Percentiles rank a stretch among this genome's conserved stretches.
These are phyloP conservation scores for Melanogrammus aeglefinus DNA, from an alignment of 2,797 vertebrate species.

Conservation along the genomic window DNA sequence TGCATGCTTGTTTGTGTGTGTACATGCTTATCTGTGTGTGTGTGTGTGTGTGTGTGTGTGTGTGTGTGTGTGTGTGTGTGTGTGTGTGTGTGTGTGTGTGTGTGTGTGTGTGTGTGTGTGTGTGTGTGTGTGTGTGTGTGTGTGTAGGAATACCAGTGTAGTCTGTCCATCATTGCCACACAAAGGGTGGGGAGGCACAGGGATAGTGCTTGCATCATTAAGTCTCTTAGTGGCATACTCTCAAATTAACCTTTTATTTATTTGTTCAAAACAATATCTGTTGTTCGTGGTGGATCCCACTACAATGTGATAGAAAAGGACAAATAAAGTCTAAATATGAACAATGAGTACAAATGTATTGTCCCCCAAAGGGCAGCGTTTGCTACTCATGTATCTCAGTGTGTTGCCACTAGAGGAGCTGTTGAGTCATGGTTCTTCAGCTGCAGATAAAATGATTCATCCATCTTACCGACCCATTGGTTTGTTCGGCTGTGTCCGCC, in stretches of 20 bases:
- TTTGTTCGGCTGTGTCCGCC: constrained; percentile 29
- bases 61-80: constrained; percentile 17
- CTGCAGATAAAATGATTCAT: constrained; percentile 57
- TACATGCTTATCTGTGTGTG: constrained; percentile 3
- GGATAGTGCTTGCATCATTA: constrained; percentile 75
- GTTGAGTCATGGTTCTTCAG: constrained; percentile 62
- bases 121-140: constrained; percentile 5
- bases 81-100: background rate
- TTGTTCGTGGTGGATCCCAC: constrained; percentile 52
- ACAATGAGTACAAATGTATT: constrained; percentile 1
- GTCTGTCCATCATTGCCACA: constrained; percentile 58
- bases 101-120: constrained; percentile 8
- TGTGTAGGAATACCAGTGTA: constrained; percentile 50
- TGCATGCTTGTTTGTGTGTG: too few relatives aligned
- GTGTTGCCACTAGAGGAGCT: constrained; percentile 59
- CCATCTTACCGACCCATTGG: constrained; percentile 53
- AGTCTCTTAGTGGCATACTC: constrained; percentile 64
- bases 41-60: constrained; percentile 7
- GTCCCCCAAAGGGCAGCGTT: constrained; percentile 56
- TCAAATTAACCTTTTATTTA: constrained; percentile 50
- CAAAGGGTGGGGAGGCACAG: constrained; percentile 72
- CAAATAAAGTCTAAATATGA: constrained; percentile 40
- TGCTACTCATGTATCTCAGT: constrained; percentile 59
- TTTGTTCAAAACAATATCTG: constrained; percentile 31
- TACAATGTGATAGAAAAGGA: constrained; percentile 49